Evolutionary conservation across 2,888 invertebrate species (phyloP).

Genomic region (Onthophagus sagittarius): DNA sequence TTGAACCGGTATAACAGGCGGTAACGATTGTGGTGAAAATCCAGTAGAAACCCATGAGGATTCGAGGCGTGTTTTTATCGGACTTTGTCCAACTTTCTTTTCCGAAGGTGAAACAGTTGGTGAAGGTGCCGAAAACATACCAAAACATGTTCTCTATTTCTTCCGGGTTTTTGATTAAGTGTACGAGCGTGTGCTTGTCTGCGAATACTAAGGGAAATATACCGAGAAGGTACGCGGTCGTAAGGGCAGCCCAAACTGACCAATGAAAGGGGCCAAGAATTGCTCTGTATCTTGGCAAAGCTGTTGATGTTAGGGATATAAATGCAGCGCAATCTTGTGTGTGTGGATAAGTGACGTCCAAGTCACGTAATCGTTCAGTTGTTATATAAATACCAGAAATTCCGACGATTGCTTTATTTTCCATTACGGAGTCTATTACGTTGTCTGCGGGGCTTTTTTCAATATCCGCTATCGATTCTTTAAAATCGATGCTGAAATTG

Average conservation of each 20-base stretch:
- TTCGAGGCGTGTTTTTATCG: conserved; percentile 63
- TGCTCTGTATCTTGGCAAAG: conserved; percentile 75
- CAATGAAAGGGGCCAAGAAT: conserved; percentile 81
- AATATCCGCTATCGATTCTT: conserved; percentile 52
- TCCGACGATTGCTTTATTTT: conserved; percentile 61
- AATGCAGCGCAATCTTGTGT: conserved; percentile 75
- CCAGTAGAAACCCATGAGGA: conserved; percentile 79
- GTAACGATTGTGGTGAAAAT: conserved; percentile 82
- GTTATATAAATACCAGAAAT: conserved; percentile 71
- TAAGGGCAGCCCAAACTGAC: conserved; percentile 74
- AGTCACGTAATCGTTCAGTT: conserved; percentile 47
- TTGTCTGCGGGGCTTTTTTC: conserved; percentile 57
- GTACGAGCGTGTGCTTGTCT: conserved; percentile 63
- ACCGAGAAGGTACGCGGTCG: conserved; percentile 66
- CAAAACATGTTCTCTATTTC: conserved; percentile 82
- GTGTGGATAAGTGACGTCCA: conserved; percentile 64
- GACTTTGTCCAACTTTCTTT: conserved; percentile 69
- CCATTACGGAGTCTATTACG: conserved; percentile 54
- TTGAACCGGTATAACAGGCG: conserved; percentile 79
- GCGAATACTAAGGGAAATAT: conserved; percentile 74
- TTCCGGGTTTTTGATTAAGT: conserved; percentile 63
- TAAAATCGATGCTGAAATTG: conserved; percentile 70
- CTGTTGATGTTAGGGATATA: conserved; percentile 72
- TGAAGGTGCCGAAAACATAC: conserved; percentile 83
- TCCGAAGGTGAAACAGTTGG: conserved; percentile 74